Percentiles rank a stretch among this genome's conserved stretches.
Conservation (phyloP, 2,113 vertebrate species). For the Phalacrocorax aristotelis region DNA sequence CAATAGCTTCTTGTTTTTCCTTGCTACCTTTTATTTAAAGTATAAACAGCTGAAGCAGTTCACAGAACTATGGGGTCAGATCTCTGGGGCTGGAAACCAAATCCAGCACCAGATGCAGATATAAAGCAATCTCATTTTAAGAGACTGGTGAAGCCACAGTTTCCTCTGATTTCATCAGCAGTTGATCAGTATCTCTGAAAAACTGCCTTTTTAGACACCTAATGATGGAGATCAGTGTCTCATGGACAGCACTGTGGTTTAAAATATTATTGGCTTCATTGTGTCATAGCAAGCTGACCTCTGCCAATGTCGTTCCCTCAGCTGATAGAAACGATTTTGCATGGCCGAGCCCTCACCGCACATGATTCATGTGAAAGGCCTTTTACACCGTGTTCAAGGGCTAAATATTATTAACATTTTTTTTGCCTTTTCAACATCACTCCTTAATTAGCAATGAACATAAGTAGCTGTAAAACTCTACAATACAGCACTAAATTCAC, state of each 20-base stretch:
- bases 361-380: not conserved
- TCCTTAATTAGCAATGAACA: slow-evolving; percentile 18
- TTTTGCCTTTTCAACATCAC: not conserved
- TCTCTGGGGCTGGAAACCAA: not conserved
- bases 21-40: not conserved
- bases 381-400: not conserved
- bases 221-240: not conserved
- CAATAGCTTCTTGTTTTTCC: not conserved
- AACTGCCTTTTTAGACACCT: not conserved
- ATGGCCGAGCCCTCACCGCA: not conserved
- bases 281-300: not conserved
- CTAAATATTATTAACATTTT: not conserved
- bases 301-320: not conserved
- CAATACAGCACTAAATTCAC: not conserved
- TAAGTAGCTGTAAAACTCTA: not conserved
- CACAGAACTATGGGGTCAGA: not conserved
- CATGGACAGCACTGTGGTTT: not conserved
- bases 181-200: not conserved
- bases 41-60: not conserved
- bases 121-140: not conserved
- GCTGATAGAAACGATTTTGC: not conserved
- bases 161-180: not conserved
- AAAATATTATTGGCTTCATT: not conserved
- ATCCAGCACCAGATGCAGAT: not conserved
- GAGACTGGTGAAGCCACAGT: not conserved